phyloP scores from a whole-genome alignment of 2,113 vertebrate species.

The Aleadryas rufinucha region DNA sequence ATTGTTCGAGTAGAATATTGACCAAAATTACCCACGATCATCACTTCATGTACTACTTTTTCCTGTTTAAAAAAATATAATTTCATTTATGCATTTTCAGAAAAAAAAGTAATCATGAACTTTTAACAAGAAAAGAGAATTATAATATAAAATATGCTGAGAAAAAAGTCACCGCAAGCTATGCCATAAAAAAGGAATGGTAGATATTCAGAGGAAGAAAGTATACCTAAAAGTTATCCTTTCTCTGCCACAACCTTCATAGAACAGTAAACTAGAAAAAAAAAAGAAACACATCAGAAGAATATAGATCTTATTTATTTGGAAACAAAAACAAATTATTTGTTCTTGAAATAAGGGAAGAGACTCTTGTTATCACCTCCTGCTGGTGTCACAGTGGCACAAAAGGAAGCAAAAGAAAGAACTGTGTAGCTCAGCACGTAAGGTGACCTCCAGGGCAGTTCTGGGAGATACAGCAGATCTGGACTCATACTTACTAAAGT shows the following conservation, averaged over 20 bases:
- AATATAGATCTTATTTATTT: not conserved
- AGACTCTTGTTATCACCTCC: not conserved
- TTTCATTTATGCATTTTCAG: not conserved
- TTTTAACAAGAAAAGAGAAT: not conserved
- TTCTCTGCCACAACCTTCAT: not conserved
- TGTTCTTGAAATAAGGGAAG: not conserved
- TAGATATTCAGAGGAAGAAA: not conserved
- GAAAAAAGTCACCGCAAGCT: not conserved
- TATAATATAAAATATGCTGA: not conserved
- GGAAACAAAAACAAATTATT: not conserved
- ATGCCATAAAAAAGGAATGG: not conserved
- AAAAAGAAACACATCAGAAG: not conserved
- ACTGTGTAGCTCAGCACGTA: not conserved
- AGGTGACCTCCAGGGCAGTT: not conserved
- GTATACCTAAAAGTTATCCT: not conserved
- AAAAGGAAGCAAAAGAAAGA: not conserved
- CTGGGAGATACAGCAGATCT: not conserved
- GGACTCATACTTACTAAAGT: not conserved
- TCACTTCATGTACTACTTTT: not conserved
- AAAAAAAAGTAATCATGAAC: not conserved
- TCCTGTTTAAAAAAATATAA: not conserved
- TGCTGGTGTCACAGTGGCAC: not conserved
- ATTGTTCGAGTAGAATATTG: not conserved
- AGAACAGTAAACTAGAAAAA: not conserved
- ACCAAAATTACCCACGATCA: not conserved